Evolutionary conservation across 2,888 invertebrate species (phyloP).

Genomic region (Embidobia sp.): DNA sequence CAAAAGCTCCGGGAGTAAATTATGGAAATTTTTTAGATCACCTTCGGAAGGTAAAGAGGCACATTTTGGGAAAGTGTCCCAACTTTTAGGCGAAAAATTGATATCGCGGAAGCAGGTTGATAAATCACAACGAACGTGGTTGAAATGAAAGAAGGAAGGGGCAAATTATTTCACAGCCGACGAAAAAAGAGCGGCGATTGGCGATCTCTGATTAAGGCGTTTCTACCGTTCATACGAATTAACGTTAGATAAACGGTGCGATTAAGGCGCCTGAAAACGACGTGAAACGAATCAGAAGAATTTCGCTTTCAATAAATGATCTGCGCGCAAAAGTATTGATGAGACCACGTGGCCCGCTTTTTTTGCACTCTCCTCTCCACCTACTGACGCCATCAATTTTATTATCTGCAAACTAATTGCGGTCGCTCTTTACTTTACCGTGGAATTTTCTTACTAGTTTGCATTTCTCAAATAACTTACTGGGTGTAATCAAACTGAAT

Average conservation of each 20-base stretch:
- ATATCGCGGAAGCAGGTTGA: slow-evolving; percentile 69
- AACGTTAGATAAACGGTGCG: slow-evolving; percentile 70
- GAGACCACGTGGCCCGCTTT: no score
- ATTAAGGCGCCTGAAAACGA: slow-evolving; percentile 66
- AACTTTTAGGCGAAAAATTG: slow-evolving; percentile 48
- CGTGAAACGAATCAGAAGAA: slow-evolving; percentile 67
- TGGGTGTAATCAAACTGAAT: no score
- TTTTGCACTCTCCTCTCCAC: no score
- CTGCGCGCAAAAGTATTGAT: no score
- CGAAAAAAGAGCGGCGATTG: slow-evolving; percentile 20
- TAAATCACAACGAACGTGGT: slow-evolving; percentile 69
- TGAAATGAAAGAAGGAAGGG: slow-evolving; percentile 23
- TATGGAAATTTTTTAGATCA: slow-evolving; percentile 40
- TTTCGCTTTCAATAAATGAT: slow-evolving; percentile 63
- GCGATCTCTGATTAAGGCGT: slow-evolving; percentile 70
- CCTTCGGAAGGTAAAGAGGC: slow-evolving; percentile 3
- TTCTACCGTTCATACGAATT: slow-evolving; percentile 71
- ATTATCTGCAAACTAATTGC: no score
- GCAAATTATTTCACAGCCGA: slow-evolving; percentile 33
- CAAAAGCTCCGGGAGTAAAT: slow-evolving; percentile 23
- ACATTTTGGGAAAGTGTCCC: slow-evolving; percentile 15
- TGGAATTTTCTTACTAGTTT: no score
- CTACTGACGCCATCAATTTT: no score
- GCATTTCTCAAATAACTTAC: no score
- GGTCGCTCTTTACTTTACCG: no score